Percentiles rank a stretch among this genome's conserved stretches.
phyloP scores from a whole-genome alignment of 1,140 invertebrate species.

The Dreissena polymorpha region DNA sequence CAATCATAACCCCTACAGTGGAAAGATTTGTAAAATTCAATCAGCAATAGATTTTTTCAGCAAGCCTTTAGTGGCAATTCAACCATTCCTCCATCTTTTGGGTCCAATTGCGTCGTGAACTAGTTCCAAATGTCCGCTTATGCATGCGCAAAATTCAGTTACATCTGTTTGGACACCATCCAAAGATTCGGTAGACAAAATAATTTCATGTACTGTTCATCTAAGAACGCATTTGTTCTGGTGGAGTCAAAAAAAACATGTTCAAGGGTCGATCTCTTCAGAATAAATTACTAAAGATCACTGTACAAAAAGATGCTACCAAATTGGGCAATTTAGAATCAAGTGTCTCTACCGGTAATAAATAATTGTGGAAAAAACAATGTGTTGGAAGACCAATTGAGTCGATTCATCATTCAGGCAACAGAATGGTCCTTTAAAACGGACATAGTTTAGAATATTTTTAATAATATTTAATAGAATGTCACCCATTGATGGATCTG shows the following conservation, averaged over 20 bases:
- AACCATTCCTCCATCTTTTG: no score
- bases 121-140: constrained; percentile 3
- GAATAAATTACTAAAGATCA: not conserved
- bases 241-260: not conserved
- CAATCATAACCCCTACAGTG: no score
- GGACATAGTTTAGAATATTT: not conserved
- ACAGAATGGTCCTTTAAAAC: not conserved
- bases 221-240: not conserved
- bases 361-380: not conserved
- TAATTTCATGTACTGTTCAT: not conserved
- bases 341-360: not conserved
- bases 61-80: no score
- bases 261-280: not conserved
- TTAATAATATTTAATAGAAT: not conserved
- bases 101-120: not conserved
- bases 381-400: not conserved
- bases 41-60: no score
- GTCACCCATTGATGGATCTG: not conserved
- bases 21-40: no score
- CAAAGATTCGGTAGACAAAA: not conserved
- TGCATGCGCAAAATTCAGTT: not conserved
- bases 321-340: not conserved
- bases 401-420: not conserved
- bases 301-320: not conserved
- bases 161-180: not conserved